phyloP scores from a whole-genome alignment of 1,140 invertebrate genomes.

The Brachionus angularis region DNA sequence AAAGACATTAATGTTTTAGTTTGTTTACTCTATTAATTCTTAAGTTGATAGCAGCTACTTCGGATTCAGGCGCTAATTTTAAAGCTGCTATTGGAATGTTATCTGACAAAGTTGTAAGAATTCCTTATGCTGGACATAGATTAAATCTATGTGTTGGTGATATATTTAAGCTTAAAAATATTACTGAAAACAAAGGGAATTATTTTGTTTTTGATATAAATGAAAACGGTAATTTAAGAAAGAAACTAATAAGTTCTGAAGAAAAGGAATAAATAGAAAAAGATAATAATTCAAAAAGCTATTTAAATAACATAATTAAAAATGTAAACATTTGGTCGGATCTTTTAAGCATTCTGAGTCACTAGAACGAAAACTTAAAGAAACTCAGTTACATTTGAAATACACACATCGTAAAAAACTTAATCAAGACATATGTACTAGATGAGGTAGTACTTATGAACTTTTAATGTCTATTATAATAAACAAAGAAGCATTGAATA shows the following conservation, averaged over 20 bases:
- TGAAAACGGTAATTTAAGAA: conserved; percentile 18
- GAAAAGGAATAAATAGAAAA: not conserved
- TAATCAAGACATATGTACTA: conserved; percentile 15
- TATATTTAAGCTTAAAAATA: conserved; percentile 21
- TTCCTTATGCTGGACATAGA: conserved; percentile 19
- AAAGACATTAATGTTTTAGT: conserved; percentile 1
- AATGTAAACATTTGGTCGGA: conserved; percentile 24
- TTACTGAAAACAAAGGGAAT: not conserved
- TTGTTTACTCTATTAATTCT: not conserved
- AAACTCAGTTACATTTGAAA: not conserved
- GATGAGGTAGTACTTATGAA: conserved; percentile 3
- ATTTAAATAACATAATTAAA: not conserved
- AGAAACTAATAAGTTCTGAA: not conserved
- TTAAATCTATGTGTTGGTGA: conserved; percentile 17
- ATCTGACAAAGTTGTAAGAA: conserved; percentile 3
- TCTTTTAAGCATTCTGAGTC: conserved; percentile 20
- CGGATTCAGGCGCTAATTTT: conserved; percentile 30
- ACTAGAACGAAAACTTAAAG: conserved; percentile 28
- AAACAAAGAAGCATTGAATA: not conserved
- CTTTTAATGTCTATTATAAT: conserved; percentile 1
- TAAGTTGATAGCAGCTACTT: not conserved
- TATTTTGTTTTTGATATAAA: conserved; percentile 20
- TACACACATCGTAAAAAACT: conserved; percentile 7
- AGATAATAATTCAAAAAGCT: not conserved
- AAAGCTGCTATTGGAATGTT: not conserved